Evolutionary conservation across 1,140 invertebrate genomes (phyloP), one percentile per base, ranked within the genome.

Genomic region (Drosophila malerkotliana): DNA sequence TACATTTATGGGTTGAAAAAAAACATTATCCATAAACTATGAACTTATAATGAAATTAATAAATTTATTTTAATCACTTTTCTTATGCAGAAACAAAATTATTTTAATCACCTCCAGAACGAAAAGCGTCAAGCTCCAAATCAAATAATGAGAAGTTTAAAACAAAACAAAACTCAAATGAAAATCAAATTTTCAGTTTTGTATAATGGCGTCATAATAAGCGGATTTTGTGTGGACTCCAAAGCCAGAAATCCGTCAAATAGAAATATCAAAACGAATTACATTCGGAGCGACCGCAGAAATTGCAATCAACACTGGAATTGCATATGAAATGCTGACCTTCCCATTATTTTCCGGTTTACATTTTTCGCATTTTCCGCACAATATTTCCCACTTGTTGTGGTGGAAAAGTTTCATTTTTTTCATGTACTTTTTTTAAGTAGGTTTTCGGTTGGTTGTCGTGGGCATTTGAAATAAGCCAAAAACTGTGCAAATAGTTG

Each of bases 191-290:
- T 12, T 37, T 12, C 34, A 12, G 34, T 37, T 37, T 37, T 37
- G 32, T 9, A 10, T 34, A 10, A 34, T n/a, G 9, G 32, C 24
- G 63, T 24, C 28, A 34, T 24, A 32, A 52, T 26, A 49, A 49
- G 48, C 48, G 5, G 48, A 7, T 39, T 37, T 14, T 26, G 4
- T n/a, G 14, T 4, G 8, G 4, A 4, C 4, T 10, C 9, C 8
- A 45, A 34, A 34, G 3, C 49, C 49, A 39, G 49, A 39, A 9
- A 48, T 30, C 51, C 49, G 30, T 32, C 66, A 56, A 67, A 69
- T 68, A 39, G 30, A 69, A 68, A 67, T 68, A 48, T 67, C 62
- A 55, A 45, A 69, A 49, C 41, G 39, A 49, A 68, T 68, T 68
- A 68, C 51, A 56, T 39, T 41, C 37, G 32, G 32, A 14, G 30